Base-by-base conservation (phyloP, 2,113 vertebrate genomes). In the Mesoclemmys tuberculata region DNA sequence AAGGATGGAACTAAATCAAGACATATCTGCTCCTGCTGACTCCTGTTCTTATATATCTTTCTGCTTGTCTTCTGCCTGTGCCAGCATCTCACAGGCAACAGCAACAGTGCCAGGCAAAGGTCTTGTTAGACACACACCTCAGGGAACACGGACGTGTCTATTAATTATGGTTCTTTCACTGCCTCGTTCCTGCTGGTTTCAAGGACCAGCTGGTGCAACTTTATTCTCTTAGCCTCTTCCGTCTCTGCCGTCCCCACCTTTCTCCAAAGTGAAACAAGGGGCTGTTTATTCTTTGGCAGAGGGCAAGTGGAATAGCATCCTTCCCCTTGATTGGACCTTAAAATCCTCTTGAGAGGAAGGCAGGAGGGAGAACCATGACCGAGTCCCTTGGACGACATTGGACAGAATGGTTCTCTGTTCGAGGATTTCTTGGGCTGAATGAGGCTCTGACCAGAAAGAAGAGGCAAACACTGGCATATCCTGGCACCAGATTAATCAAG, bases 1-100 rank as follows among this genome's bases (percentile, higher is more conserved):
- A 88, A 88, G 83, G 88, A 96, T 92, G 94, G 96, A 97, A 97
- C 98, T 96, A 97, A 97, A 96, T 96, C 97, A 97, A 89, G 95
- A 96, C 49, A 54, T 95, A 95, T 96, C 97, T 94, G 77, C 93
- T 81, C 95, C 87, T 0, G 58, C 92, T 96, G 94, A 51, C 44
- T 91, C 92, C 87, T 87, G 92, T 93, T 96, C 95, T 95, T 93
- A 90, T 81, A 85, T 75, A 95, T 86, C 93, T 77, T 94, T 94
- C 90, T 92, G 49, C 95, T 96, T 90, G 56, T 83, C 81, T 94
- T 95, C 84, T 96, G 83, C 71, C 61, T 82, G 55, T 58, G 75
- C 90, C 90, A 94, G 93, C 71, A 94, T 88, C 94, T 87, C 68
- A 35, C 19, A 26, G 31, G 64, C 88, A 96, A 94, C 41, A 80